Conservation (phyloP, 2,113 vertebrate species). For the Isurus oxyrinchus region DNA sequence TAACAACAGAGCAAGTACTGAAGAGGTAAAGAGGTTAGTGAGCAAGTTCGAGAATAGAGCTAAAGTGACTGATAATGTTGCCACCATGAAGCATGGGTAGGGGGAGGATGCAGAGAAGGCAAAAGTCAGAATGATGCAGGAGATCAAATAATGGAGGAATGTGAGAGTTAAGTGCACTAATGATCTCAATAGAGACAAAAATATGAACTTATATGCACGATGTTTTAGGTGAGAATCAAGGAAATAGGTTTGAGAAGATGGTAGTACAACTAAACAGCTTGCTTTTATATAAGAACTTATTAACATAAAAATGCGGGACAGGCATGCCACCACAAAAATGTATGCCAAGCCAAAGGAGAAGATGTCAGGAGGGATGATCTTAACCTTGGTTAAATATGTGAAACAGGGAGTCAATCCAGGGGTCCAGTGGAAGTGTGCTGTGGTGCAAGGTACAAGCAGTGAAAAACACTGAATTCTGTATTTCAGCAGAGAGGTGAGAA, state of each 20-base stretch:
- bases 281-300: background rate
- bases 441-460: background rate
- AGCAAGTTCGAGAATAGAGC: too few relatives aligned
- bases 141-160: background rate
- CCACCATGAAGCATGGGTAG: background rate
- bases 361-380: background rate
- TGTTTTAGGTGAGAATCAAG: background rate
- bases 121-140: background rate
- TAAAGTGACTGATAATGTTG: too few relatives aligned
- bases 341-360: background rate
- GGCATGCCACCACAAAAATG: background rate
- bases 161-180: background rate
- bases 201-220: background rate
- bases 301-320: background rate
- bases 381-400: background rate
- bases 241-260: background rate
- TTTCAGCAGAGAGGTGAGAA: background rate
- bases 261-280: background rate
- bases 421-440: background rate
- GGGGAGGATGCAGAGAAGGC: background rate
- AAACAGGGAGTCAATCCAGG: background rate
- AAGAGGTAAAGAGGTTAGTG: too few relatives aligned
- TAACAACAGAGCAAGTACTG: too few relatives aligned
- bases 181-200: background rate
- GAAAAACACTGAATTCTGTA: background rate